Conservation (phyloP, 2,888 invertebrate species). For the Chesias legatella region DNA sequence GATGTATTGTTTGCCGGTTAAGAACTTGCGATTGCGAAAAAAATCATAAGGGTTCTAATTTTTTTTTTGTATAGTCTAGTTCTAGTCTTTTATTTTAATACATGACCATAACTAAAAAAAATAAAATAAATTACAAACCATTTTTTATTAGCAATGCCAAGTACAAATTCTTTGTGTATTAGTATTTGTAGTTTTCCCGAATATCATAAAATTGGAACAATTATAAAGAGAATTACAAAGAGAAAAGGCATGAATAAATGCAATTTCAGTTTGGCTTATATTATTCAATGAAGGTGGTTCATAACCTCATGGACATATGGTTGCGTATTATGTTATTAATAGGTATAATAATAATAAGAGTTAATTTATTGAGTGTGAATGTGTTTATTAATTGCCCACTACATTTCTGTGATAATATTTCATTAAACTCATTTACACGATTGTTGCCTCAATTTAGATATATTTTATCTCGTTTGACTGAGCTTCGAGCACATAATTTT, state of each 20-base stretch:
- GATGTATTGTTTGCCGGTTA: conserved; percentile 11
- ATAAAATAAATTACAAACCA: too few species aligned
- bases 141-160: too few species aligned
- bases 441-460: conserved; percentile 10
- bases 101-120: too few species aligned
- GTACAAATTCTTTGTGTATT: too few species aligned
- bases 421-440: conserved; percentile 12
- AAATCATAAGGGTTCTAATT: background rate
- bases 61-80: background rate
- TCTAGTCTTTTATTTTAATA: too few species aligned
- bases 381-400: conserved; percentile 9
- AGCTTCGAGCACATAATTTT: too few species aligned
- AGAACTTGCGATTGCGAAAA: conserved; percentile 1
- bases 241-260: too few species aligned
- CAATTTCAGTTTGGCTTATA: too few species aligned
- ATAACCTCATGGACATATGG: conserved; percentile 2
- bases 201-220: too few species aligned
- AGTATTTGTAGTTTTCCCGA: too few species aligned
- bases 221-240: too few species aligned
- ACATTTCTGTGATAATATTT: conserved; percentile 13
- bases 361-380: conserved; percentile 15
- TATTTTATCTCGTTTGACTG: conserved; percentile 1
- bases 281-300: too few species aligned
- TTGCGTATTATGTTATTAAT: conserved; percentile 9
- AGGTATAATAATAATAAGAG: conserved; percentile 18